These are phyloP conservation scores for Heterotis niloticus DNA, from an alignment of 2,113 vertebrate species.

Conservation along the genomic window DNA sequence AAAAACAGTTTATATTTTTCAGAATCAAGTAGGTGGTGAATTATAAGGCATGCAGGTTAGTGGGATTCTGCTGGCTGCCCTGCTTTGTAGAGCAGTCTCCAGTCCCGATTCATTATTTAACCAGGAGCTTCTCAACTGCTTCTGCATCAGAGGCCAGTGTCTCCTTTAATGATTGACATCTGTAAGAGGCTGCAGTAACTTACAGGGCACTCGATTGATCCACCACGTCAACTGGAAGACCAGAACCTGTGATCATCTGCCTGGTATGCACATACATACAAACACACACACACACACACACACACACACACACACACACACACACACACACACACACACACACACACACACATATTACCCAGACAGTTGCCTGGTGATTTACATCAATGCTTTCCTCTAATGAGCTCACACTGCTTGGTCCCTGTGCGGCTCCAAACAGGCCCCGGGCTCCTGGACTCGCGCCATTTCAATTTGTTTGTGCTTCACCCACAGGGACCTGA, in stretches of 20 bases:
- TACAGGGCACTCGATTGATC: not conserved
- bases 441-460: not conserved
- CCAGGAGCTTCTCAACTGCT: not conserved
- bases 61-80: not conserved
- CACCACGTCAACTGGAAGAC: not conserved
- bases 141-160: not conserved
- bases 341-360: not conserved
- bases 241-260: not conserved
- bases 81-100: not conserved
- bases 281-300: not conserved
- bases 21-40: not conserved
- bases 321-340: not conserved
- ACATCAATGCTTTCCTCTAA: not conserved
- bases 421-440: not conserved
- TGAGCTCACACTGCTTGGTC: not conserved
- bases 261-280: not conserved
- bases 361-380: not conserved
- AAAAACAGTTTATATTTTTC: not conserved
- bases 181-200: not conserved
- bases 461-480: constrained; percentile 21
- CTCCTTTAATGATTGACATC: not conserved
- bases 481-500: not conserved
- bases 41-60: not conserved
- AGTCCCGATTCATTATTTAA: not conserved
- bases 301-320: not conserved